phyloP scores from a whole-genome alignment of 2,113 vertebrate species.

The Dasyornis broadbenti region DNA sequence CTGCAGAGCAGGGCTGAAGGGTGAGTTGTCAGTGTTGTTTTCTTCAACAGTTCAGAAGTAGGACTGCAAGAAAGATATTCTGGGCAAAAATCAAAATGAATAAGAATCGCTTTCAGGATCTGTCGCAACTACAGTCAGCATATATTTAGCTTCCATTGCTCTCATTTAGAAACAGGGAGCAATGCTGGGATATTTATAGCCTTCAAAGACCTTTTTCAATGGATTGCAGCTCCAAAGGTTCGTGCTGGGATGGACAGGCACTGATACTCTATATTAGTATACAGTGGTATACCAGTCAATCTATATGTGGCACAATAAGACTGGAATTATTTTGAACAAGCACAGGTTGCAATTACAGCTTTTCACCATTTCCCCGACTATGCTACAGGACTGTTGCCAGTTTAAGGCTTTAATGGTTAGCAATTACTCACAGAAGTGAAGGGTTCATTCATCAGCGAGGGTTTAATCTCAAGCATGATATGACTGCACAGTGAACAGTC shows the following conservation, averaged over 20 bases:
- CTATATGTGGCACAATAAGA: background rate
- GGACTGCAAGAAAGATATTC: constrained; percentile 27
- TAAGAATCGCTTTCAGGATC: constrained; percentile 9
- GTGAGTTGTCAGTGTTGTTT: background rate
- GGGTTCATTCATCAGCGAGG: constrained; percentile 39
- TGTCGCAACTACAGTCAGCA: background rate
- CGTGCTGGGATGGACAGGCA: background rate
- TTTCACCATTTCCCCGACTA: background rate
- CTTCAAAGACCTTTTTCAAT: background rate
- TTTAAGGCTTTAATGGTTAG: constrained; percentile 27
- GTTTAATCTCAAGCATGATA: constrained; percentile 32
- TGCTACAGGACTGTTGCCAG: background rate
- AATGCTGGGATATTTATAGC: background rate
- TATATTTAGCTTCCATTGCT: constrained; percentile 27
- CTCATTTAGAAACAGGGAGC: background rate
- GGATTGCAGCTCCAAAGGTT: background rate
- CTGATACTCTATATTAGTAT: background rate
- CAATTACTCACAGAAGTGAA: constrained; percentile 38
- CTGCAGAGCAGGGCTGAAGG: background rate
- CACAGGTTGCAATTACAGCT: constrained; percentile 5
- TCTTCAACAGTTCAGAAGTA: background rate
- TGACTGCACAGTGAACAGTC: background rate
- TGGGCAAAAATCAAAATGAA: constrained; percentile 27
- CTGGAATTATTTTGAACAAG: background rate
- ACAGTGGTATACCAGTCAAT: background rate